Evolutionary conservation across 2,888 invertebrate species (phyloP), one percentile per base, ranked within the genome.

Genomic region (Pediacus dermestoides): DNA sequence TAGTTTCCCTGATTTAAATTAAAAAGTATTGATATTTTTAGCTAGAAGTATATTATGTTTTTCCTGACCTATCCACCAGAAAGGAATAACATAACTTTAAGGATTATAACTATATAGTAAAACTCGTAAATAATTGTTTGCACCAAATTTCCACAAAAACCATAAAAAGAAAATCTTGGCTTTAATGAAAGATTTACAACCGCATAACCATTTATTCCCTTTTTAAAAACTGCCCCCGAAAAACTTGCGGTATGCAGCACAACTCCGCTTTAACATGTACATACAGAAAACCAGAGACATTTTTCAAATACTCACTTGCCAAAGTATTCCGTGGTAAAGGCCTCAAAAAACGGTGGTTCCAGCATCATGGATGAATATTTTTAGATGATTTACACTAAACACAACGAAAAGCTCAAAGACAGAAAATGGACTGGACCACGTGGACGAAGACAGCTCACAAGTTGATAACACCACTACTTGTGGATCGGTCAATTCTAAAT

Each of bases 291-390:
- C 12, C 14, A 14, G 4, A 31, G 2, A 16, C 16, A 11, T 15
- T 6, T 30, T n/a, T n/a, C n/a, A 4, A 30, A 28, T 34, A 47
- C 47, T 47, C 37, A 47, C 47, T 47, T 33, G 9, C 18, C 25
- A 33, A 44, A 44, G 27, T 37, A 41, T 3, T 27, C 25, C 23
- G 18, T 36, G 15, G 37, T 37, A 41, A 47, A 36, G 8, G 30
- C 26, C 11, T 39, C 35, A 25, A 42, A 47, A 12, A 44, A 44
- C 9, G 32, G 41, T 10, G 39, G 16, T 22, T 44, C 42, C 37
- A 46, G 28, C 46, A 47, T 46, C 11, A 33, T 38, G 33, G 15
- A 16, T 16, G 8, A 4, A 6, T 18, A 18, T 26, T 26, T 7
- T 26, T 26, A 26, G 10, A 4, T 31, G 25, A 4, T 31, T 23